phyloP scores from a whole-genome alignment of 2,797 vertebrate species.

The Melanotaenia pygmaea region DNA sequence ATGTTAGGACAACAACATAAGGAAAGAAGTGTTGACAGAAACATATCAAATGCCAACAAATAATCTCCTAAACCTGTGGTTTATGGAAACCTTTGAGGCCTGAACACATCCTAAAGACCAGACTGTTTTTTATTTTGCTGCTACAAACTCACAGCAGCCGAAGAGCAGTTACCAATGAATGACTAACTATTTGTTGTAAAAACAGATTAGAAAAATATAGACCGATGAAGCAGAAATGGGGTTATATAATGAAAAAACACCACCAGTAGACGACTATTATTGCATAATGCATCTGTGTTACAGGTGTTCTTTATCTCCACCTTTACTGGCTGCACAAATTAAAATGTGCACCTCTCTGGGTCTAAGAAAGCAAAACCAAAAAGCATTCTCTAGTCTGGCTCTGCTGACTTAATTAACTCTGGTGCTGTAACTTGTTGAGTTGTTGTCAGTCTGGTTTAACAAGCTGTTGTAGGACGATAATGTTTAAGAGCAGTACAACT shows the following conservation, averaged over 20 bases:
- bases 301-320: not conserved
- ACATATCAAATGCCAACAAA: not conserved
- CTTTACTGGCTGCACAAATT: too few species aligned
- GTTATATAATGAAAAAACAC: not conserved
- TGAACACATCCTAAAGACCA: not conserved
- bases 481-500: not conserved
- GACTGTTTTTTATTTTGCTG: not conserved
- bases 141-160: not conserved
- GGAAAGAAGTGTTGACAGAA: too few species aligned
- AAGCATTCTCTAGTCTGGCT: not conserved
- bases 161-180: not conserved
- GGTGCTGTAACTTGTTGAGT: not conserved
- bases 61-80: not conserved
- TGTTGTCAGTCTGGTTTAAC: not conserved
- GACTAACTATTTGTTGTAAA: not conserved
- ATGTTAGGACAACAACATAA: not conserved
- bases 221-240: not conserved
- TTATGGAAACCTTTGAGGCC: not conserved
- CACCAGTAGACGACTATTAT: not conserved
- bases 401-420: not conserved
- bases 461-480: not conserved
- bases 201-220: not conserved
- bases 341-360: too few species aligned
- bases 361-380: not conserved
- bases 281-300: not conserved